Conservation (phyloP, 1,140 invertebrate genomes). For the Brachionus rubens region DNA sequence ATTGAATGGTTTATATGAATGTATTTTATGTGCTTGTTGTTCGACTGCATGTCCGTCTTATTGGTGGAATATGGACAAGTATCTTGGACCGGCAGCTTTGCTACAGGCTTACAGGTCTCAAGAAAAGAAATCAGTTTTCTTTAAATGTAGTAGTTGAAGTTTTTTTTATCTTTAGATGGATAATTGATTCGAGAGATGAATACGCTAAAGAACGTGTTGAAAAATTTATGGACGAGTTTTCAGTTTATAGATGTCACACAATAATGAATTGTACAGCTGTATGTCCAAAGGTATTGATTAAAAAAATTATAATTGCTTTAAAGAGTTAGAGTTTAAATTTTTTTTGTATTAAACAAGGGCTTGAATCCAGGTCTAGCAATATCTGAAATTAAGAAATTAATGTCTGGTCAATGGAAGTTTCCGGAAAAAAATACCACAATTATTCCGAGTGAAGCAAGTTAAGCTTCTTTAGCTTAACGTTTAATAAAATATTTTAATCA, state of each 20-base stretch:
- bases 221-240: constrained; percentile 82
- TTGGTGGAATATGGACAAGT: constrained; percentile 97
- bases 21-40: constrained; percentile 95
- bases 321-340: background rate
- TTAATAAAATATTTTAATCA: background rate
- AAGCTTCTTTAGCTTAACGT: no score
- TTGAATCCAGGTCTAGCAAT: constrained; percentile 90
- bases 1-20: constrained; percentile 91
- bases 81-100: constrained; percentile 86
- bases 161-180: constrained; percentile 74
- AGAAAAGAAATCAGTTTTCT: no score
- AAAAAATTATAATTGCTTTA: constrained; percentile 32
- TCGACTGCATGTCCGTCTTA: constrained; percentile 92
- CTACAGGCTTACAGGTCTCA: constrained; percentile 75
- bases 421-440: constrained; percentile 13
- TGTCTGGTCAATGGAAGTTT: constrained; percentile 62
- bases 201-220: constrained; percentile 74
- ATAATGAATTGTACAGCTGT: constrained; percentile 97
- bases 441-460: no score
- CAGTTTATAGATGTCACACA: constrained; percentile 90
- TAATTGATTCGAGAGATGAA: constrained; percentile 92
- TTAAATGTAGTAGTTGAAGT: no score
- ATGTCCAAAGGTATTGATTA: constrained; percentile 77
- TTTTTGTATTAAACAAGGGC: constrained; percentile 63
- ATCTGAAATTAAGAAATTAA: constrained; percentile 85